phyloP scores from a whole-genome alignment of 2,797 vertebrate species.

The Microcaecilia unicolor region DNA sequence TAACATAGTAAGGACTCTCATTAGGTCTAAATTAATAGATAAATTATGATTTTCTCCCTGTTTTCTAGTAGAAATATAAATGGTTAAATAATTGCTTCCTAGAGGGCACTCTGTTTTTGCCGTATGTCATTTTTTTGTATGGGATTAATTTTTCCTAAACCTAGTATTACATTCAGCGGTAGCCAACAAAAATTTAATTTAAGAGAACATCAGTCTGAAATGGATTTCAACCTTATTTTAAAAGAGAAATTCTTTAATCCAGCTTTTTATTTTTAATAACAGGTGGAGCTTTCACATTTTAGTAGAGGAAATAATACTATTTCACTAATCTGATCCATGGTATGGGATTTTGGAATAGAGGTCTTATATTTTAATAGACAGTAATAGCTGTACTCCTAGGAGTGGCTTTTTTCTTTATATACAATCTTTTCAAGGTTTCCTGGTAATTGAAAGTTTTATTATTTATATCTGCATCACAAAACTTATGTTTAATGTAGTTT shows the following conservation, averaged over 20 bases:
- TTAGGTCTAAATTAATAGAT: too few species aligned
- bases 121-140: neutral
- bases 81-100: too few species aligned
- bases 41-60: too few species aligned
- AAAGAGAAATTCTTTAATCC: neutral
- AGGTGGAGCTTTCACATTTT: neutral
- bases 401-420: constrained; percentile 26
- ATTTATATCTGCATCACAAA: constrained; percentile 15
- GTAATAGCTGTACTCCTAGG: constrained; percentile 15
- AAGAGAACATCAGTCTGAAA: neutral
- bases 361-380: constrained; percentile 19
- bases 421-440: constrained; percentile 22
- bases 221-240: neutral
- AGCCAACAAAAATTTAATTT: neutral
- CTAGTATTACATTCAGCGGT: neutral
- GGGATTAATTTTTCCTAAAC: constrained; percentile 8
- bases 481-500: constrained; percentile 38
- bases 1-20: too few species aligned
- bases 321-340: constrained; percentile 16
- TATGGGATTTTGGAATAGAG: constrained; percentile 19
- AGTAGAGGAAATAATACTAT: constrained; percentile 3
- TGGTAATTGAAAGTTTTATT: constrained; percentile 20
- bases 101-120: too few species aligned
- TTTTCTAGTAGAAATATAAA: too few species aligned
- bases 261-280: constrained; percentile 13